Conservation (phyloP, 2,797 vertebrate genomes). For the Pagetopsis macropterus region DNA sequence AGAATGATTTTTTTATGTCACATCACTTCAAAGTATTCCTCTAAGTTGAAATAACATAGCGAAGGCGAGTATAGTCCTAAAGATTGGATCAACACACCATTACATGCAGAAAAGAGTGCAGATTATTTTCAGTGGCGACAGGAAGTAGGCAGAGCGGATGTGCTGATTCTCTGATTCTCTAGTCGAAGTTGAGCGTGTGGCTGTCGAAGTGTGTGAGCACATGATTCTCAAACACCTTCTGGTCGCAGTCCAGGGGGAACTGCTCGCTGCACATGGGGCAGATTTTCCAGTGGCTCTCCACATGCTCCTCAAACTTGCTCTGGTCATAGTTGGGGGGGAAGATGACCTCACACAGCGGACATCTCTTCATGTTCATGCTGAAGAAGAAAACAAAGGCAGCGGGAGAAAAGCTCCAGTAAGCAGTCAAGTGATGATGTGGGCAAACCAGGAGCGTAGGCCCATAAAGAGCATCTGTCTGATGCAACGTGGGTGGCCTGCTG, state of each 20-base stretch:
- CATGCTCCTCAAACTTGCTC: constrained; percentile 96
- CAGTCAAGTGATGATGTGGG: constrained; percentile 63
- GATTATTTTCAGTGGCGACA: constrained; percentile 63
- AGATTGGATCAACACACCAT: constrained; percentile 72
- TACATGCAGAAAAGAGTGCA: constrained; percentile 76
- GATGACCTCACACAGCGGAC: constrained; percentile 95
- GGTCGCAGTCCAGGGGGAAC: constrained; percentile 96
- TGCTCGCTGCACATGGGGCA: constrained; percentile 99
- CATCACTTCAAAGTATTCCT: constrained; percentile 57
- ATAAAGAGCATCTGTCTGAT: constrained; percentile 79
- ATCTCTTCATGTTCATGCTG: constrained; percentile 94
- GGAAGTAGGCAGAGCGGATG: constrained; percentile 52
- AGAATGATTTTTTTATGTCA: constrained; percentile 58
- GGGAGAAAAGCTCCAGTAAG: constrained; percentile 45
- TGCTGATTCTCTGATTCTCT: constrained; percentile 53
- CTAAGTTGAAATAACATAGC: constrained; percentile 66
- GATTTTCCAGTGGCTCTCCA: constrained; percentile 99
- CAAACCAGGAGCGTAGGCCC: constrained; percentile 62
- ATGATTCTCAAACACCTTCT: constrained; percentile 95
- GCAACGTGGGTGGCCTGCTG: constrained; percentile 76
- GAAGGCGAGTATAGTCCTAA: constrained; percentile 64
- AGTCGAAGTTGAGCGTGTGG: constrained; percentile 91
- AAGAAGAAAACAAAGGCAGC: not conserved
- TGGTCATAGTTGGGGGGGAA: constrained; percentile 98
- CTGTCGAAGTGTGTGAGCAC: constrained; percentile 97